Conservation (phyloP, 1,140 invertebrate species). For the Episyrphus balteatus region DNA sequence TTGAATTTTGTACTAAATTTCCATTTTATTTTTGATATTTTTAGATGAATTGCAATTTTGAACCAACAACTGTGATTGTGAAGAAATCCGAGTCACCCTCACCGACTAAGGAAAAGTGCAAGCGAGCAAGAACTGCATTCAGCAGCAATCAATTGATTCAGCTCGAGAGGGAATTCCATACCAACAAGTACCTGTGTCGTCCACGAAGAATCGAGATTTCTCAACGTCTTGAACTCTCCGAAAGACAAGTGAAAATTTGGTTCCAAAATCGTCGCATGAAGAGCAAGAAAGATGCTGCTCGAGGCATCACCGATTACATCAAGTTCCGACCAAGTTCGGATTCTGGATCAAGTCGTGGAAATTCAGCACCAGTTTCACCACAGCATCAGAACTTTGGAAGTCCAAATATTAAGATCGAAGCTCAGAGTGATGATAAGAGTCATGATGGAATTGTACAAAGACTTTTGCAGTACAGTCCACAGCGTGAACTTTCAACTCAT, state of each 20-base stretch:
- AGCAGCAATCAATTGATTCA: conserved; percentile 67
- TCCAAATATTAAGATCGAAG: no score
- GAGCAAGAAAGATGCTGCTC: conserved; percentile 16
- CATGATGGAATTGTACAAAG: no score
- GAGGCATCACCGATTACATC: neutral
- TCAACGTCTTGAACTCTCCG: conserved; percentile 54
- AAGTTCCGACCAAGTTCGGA: neutral
- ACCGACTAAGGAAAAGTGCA: conserved; percentile 11
- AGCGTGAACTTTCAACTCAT: no score
- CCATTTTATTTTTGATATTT: no score
- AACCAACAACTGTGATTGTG: neutral
- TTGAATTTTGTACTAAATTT: no score
- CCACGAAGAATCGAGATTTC: conserved; percentile 71
- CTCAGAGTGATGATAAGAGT: no score
- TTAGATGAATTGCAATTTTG: neutral
- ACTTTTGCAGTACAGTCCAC: no score
- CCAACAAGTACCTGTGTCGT: conserved; percentile 65
- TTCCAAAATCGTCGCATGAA: conserved; percentile 40
- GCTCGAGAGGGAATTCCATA: conserved; percentile 35
- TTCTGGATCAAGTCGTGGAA: no score
- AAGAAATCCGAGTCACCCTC: neutral
- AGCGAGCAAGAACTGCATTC: conserved; percentile 59
- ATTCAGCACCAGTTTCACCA: no score
- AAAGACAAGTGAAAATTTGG: conserved; percentile 88
- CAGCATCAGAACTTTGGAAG: no score